A percentile compares a stretch with the other conserved stretches of the same genome.
These are phyloP conservation scores for Piaya cayana DNA, from an alignment of 2,113 vertebrate species.

Conservation along the genomic window DNA sequence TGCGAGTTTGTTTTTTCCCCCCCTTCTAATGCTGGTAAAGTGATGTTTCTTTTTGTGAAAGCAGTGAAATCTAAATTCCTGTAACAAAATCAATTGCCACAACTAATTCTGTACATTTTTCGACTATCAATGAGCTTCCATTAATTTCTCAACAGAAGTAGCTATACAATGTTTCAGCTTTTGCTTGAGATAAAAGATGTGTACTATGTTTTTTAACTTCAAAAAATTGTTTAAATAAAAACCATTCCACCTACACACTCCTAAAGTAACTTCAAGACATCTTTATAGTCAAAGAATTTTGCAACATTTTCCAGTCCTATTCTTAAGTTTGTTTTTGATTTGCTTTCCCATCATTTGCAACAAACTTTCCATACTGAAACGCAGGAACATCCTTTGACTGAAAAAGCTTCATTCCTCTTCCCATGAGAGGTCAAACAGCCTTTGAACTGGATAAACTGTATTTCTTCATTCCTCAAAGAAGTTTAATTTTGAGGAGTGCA, in stretches of 20 bases:
- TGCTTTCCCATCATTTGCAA: neutral
- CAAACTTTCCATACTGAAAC: neutral
- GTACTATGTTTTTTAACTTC: neutral
- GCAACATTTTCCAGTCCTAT: neutral
- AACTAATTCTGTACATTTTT: neutral
- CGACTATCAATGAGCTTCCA: neutral
- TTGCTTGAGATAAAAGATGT: neutral
- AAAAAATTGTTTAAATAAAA: neutral
- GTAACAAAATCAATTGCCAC: neutral
- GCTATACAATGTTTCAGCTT: neutral
- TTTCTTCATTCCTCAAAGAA: neutral
- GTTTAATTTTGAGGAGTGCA: neutral
- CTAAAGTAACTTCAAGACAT: neutral
- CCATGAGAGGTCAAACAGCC: neutral
- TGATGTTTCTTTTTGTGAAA: neutral
- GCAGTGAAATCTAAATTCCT: neutral
- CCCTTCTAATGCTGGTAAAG: neutral
- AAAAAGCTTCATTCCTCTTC: neutral
- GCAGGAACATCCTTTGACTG: neutral
- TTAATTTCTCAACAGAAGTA: neutral
- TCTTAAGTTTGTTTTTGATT: neutral
- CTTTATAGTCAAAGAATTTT: neutral
- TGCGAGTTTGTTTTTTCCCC: neutral
- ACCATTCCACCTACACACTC: neutral
- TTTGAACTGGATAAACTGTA: neutral